These are phyloP conservation scores for Protobothrops mucrosquamatus DNA, from an alignment of 2,113 vertebrate genomes.

Conservation along the genomic window DNA sequence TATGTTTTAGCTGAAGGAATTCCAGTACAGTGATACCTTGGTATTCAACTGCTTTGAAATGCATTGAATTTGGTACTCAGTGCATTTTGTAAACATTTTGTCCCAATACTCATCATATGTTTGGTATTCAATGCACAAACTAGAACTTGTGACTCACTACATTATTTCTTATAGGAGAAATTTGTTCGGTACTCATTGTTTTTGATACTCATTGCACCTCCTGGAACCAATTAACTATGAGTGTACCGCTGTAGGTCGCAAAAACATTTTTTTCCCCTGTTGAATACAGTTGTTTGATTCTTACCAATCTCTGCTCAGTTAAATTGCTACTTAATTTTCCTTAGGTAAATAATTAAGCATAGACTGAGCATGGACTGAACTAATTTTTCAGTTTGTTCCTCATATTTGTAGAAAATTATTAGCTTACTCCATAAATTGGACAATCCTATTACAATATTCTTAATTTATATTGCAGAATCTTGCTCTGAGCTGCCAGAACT, in stretches of 20 bases:
- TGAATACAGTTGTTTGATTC: background rate
- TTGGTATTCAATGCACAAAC: background rate
- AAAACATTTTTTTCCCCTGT: background rate
- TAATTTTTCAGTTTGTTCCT: background rate
- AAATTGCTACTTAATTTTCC: background rate
- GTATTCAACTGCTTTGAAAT: background rate
- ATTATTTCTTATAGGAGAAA: too few species aligned
- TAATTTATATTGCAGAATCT: background rate
- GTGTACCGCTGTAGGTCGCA: background rate
- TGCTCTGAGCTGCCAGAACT: background rate
- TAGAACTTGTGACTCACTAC: background rate
- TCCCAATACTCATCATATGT: background rate
- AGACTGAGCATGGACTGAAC: background rate
- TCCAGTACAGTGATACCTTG: background rate
- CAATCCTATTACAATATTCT: background rate
- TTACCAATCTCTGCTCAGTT: background rate
- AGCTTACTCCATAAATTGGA: background rate
- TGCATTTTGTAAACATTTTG: background rate
- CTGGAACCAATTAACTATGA: background rate
- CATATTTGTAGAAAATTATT: background rate
- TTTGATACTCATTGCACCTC: background rate
- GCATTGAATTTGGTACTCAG: background rate
- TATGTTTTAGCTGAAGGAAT: background rate
- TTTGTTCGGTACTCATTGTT: too few species aligned
- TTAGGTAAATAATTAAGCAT: background rate